Conservation (phyloP, 1,140 invertebrate species). For the Battus philenor region DNA sequence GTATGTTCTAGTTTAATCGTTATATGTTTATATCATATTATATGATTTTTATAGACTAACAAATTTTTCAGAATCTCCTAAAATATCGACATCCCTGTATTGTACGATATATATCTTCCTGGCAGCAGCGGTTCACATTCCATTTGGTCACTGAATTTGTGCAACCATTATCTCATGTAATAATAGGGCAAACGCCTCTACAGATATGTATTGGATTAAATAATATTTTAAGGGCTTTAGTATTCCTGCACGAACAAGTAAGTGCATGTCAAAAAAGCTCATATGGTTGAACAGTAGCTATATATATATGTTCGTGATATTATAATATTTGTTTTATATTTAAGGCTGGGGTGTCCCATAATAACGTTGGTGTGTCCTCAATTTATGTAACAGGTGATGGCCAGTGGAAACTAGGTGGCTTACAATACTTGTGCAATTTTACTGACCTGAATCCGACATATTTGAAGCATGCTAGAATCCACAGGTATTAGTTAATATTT, state of each 20-base stretch:
- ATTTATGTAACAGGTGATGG: constrained; percentile 89
- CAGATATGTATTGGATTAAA: constrained; percentile 88
- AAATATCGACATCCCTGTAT: constrained; percentile 89
- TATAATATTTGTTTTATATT: constrained; percentile 22
- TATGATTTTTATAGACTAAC: background rate
- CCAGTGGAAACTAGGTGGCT: constrained; percentile 88
- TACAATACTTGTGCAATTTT: constrained; percentile 86
- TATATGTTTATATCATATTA: constrained; percentile 31
- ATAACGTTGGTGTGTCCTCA: constrained; percentile 87
- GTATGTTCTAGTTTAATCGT: constrained; percentile 59
- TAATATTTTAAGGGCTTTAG: constrained; percentile 84
- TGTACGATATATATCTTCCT: constrained; percentile 86
- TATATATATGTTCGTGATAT: too few relatives aligned
- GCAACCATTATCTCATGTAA: constrained; percentile 80
- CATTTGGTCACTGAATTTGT: constrained; percentile 87
- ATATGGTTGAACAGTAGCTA: background rate
- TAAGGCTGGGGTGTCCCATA: constrained; percentile 84
- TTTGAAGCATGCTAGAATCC: constrained; percentile 81
- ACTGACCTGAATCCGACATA: constrained; percentile 80
- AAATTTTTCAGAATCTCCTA: constrained; percentile 83
- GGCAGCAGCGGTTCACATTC: constrained; percentile 83
- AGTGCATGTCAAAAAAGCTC: constrained; percentile 1
- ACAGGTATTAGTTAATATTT: constrained; percentile 50
- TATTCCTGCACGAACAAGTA: constrained; percentile 86
- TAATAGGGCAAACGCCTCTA: constrained; percentile 80